Evolutionary conservation across 2,888 invertebrate genomes (phyloP).

Genomic region (Meloe dianella): DNA sequence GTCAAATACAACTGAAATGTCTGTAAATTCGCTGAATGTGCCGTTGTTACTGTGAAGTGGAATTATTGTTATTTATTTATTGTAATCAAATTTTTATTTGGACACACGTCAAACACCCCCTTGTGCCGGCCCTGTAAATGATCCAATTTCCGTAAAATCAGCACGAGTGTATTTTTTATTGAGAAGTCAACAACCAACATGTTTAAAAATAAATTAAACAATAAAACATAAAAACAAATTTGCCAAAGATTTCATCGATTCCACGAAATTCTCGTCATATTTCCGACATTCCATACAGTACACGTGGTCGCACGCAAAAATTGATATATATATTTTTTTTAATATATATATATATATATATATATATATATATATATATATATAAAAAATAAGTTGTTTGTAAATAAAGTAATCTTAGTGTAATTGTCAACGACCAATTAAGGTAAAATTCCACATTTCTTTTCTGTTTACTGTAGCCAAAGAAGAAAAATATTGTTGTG

Average conservation of each 20-base stretch:
- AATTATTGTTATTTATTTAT: no score
- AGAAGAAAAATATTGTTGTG: conserved; percentile 9
- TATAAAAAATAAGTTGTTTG: not conserved
- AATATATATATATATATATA: no score
- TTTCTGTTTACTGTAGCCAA: not conserved
- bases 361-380: no score
- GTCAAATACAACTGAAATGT: no score
- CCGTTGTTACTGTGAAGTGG: no score
- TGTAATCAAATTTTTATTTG: no score
- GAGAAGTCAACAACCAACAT: not conserved
- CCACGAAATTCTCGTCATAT: not conserved
- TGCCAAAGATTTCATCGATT: not conserved
- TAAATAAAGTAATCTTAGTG: not conserved
- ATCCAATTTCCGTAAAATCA: not conserved
- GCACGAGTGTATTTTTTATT: not conserved
- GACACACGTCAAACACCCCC: not conserved
- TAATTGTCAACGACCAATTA: conserved; percentile 5
- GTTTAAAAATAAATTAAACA: not conserved
- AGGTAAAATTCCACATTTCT: not conserved
- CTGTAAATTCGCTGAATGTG: no score
- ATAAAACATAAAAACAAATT: not conserved
- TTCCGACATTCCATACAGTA: not conserved
- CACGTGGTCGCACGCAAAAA: not conserved
- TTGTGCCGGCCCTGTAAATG: not conserved
- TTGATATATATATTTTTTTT: not conserved